Evolutionary conservation across 2,888 invertebrate species (phyloP), one percentile per base, ranked within the genome.

Genomic region (Tetranychus truncatus): DNA sequence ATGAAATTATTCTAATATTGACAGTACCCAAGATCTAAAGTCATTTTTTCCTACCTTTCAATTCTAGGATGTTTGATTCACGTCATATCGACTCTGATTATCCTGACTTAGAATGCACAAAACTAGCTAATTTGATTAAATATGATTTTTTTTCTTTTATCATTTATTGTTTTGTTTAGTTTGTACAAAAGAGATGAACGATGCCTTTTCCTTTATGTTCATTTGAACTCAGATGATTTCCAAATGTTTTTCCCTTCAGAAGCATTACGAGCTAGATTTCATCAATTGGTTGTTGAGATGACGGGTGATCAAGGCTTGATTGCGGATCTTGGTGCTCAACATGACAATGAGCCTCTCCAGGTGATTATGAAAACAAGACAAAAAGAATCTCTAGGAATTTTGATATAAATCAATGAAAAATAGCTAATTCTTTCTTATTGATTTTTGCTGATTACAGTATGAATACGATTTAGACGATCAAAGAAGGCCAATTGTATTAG

Each of bases 141-240:
- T 55, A 15, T 55, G 3, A 55, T 73, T 11, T 55, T 74, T 24
- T 76, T 73, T 55, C 24, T 75, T 78, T 78, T 75, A 76, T 81
- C 81, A 9, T 55, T 55, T 55, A 7, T 55, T 15, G 11, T 55
- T 55, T 55, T 15, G 11, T 55, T 55, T 82, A 93, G 95, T 84
- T 85, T 95, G 77, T 97, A 95, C 84, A 96, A 95, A 83, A 87
- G 95, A 69, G 97, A 99, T 83, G 92, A 95, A 81, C 87, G 96
- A 21, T 95, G 95, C 78, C 87, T 97, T 15, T 96, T 96, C 83
- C 86, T 99, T 0, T 99, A 99, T 83, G 97, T 99, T 65, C 91
- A 94, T 83, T 92, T 95, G 83, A 96, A 97, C 83, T 95, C 95
- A 0, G 95, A 96, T 81, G 96, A 97, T 84, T 99, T 99, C 85